A percentile compares a stretch with the other conserved stretches of the same genome.
Conservation (phyloP, 2,797 vertebrate species). For the Sylvilagus floridanus region DNA sequence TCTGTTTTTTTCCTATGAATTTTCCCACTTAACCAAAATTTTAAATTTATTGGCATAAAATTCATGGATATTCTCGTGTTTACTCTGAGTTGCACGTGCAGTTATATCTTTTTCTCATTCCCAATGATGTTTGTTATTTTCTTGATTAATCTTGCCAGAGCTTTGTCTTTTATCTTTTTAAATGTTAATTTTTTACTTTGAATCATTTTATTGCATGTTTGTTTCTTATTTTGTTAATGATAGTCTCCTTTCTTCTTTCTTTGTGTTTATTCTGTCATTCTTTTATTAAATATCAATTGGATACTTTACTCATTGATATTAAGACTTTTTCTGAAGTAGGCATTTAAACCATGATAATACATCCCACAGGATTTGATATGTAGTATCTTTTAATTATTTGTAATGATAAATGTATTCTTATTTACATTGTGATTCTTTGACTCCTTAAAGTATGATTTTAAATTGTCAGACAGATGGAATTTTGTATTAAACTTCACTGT, state of each 20-base stretch:
- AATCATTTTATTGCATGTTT: neutral
- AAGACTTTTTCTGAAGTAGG: conserved; percentile 4
- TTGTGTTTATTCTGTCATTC: neutral
- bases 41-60: conserved; percentile 21
- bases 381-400: neutral
- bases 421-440: neutral
- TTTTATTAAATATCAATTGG: neutral
- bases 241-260: neutral
- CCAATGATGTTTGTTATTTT: conserved; percentile 4
- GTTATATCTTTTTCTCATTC: conserved; percentile 12
- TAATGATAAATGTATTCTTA: neutral
- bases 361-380: neutral
- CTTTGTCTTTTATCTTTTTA: conserved; percentile 40
- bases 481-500: neutral
- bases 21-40: neutral
- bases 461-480: neutral
- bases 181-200: neutral
- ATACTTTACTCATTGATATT: neutral
- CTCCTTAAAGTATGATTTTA: neutral
- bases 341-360: neutral
- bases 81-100: neutral
- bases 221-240: conserved; percentile 26
- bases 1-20: neutral
- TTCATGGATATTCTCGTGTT: neutral
- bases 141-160: conserved; percentile 7